These are phyloP conservation scores for Gymnorhina tibicen DNA, from an alignment of 2,113 vertebrate genomes.

Conservation along the genomic window DNA sequence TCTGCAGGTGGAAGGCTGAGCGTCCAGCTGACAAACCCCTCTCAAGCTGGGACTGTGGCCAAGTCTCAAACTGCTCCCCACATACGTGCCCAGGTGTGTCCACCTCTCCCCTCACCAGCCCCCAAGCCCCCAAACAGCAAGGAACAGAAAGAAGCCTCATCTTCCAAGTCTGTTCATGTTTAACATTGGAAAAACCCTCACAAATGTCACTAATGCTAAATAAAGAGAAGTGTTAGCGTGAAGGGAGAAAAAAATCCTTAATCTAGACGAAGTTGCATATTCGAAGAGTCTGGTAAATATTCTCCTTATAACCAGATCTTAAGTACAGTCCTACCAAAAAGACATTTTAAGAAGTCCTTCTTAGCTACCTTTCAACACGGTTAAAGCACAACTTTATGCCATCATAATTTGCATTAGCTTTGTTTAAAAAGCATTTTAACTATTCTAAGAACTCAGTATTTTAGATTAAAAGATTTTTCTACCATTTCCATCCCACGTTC, in stretches of 20 bases:
- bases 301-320: conserved; percentile 66
- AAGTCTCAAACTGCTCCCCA: background rate
- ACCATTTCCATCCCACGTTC: conserved; percentile 46
- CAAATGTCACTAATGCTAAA: conserved; percentile 71
- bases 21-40: background rate
- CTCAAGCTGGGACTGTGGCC: background rate
- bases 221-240: conserved; percentile 66
- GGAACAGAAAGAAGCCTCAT: conserved; percentile 37
- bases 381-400: conserved; percentile 58
- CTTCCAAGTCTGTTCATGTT: background rate
- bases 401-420: conserved; percentile 62
- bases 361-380: conserved; percentile 2
- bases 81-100: fast-evolving
- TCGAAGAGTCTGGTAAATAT: conserved; percentile 73
- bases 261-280: conserved; percentile 80
- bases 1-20: background rate
- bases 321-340: conserved; percentile 71
- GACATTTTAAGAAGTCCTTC: conserved; percentile 38
- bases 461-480: conserved; percentile 51
- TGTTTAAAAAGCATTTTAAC: conserved; percentile 41
- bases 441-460: conserved; percentile 58
- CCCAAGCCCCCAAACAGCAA: background rate
- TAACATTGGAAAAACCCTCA: conserved; percentile 60
- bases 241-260: conserved; percentile 73
- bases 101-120: background rate